Evolutionary conservation across 2,113 vertebrate species (phyloP).

Genomic region (Rhinolophus sinicus): DNA sequence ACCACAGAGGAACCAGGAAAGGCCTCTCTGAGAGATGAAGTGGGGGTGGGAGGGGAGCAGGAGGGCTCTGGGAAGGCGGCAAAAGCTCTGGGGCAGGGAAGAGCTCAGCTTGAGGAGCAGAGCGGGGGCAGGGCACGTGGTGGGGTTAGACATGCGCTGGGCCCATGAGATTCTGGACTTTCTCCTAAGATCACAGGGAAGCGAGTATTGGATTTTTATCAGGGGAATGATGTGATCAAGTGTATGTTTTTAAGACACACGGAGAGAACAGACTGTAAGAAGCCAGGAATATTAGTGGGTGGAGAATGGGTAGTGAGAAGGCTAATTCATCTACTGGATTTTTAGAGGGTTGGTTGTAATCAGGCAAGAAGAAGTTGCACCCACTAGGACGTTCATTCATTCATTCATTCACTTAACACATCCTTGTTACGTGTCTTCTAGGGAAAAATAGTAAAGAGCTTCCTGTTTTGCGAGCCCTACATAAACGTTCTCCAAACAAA

Average conservation of each 20-base stretch:
- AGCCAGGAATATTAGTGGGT: accelerated
- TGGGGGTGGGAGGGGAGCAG: not conserved
- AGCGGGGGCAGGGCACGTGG: not conserved
- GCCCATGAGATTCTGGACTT: not conserved
- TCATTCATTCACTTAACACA: not conserved
- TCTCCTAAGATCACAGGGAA: not conserved
- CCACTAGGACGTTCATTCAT: too few species aligned
- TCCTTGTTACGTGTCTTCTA: not conserved
- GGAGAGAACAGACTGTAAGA: not conserved
- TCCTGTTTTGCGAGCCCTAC: not conserved
- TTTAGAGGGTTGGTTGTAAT: not conserved
- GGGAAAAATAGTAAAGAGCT: not conserved
- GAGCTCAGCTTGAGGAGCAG: not conserved
- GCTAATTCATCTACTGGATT: too few species aligned
- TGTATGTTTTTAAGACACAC: accelerated
- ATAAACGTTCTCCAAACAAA: not conserved
- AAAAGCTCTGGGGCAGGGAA: not conserved
- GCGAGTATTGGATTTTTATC: not conserved
- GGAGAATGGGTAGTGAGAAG: accelerated
- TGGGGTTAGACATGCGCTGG: too few species aligned
- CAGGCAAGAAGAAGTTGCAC: not conserved
- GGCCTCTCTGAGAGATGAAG: not conserved
- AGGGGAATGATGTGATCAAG: not conserved
- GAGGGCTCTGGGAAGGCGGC: too few species aligned
- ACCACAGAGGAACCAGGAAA: not conserved